Evolutionary conservation across 2,888 invertebrate genomes (phyloP).

Genomic region (Perithous albicinctus): DNA sequence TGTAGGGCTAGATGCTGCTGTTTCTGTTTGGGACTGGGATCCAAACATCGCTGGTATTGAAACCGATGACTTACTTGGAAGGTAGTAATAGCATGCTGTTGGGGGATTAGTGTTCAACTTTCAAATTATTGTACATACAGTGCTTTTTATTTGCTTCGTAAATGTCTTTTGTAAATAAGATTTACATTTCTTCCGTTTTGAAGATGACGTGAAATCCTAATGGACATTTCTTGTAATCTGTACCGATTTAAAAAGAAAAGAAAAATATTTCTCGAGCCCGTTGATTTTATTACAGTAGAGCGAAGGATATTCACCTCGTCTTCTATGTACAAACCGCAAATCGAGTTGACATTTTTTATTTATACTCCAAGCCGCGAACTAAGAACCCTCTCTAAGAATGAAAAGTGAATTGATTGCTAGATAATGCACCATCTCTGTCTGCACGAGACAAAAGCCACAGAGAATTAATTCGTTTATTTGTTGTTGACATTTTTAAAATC

Average conservation of each 20-base stretch:
- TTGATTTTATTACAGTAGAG: neutral
- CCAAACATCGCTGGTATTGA: conserved; percentile 91
- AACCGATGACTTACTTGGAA: conserved; percentile 94
- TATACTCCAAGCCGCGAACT: neutral
- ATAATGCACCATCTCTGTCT: neutral
- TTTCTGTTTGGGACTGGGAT: conserved; percentile 94
- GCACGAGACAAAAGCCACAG: neutral
- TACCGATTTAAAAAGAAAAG: neutral
- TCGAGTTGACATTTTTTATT: neutral
- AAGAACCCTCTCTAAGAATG: neutral
- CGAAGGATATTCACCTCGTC: neutral
- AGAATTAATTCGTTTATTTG: neutral
- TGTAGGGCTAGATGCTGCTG: conserved; percentile 90
- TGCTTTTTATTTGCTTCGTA: conserved; percentile 11
- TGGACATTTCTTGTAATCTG: neutral
- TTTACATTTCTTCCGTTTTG: neutral
- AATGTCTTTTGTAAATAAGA: neutral
- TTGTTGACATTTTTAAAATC: neutral
- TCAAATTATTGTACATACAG: neutral
- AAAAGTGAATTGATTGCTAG: neutral
- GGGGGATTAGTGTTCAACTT: conserved; percentile 23
- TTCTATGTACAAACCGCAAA: neutral
- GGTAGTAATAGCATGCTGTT: conserved; percentile 85
- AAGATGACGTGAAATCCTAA: conserved; percentile 1
- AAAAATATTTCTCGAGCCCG: neutral